Conservation (phyloP, 2,797 vertebrate genomes). For the Manis pentadactyla region DNA sequence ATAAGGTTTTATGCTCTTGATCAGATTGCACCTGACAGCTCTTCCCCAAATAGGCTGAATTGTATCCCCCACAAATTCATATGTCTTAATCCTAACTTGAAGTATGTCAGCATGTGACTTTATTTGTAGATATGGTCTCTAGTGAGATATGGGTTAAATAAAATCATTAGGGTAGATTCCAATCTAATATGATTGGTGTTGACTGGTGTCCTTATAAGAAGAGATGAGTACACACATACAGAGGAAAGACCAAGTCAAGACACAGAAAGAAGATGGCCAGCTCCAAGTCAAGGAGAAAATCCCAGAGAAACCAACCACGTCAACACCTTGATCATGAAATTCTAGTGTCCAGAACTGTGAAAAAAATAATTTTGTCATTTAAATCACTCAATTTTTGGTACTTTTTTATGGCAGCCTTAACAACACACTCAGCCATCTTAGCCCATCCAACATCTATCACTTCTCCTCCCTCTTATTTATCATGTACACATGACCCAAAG, state of each 20-base stretch:
- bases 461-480: neutral
- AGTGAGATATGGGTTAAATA: neutral
- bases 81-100: neutral
- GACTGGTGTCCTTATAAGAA: neutral
- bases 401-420: no score
- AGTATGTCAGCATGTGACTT: neutral
- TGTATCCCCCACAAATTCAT: neutral
- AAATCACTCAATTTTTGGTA: neutral
- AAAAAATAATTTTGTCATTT: neutral
- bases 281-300: neutral
- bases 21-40: neutral
- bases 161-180: neutral
- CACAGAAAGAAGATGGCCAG: neutral
- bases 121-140: neutral
- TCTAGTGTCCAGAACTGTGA: neutral
- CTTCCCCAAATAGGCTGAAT: neutral
- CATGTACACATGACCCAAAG: neutral
- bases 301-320: neutral
- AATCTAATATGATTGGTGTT: neutral
- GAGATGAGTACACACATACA: neutral
- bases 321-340: neutral
- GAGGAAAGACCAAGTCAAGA: neutral
- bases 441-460: rapidly evolving
- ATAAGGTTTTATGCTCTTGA: neutral
- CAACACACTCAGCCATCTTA: neutral